phyloP scores from a whole-genome alignment of 2,888 invertebrate species.

The Oscheius sp. region DNA sequence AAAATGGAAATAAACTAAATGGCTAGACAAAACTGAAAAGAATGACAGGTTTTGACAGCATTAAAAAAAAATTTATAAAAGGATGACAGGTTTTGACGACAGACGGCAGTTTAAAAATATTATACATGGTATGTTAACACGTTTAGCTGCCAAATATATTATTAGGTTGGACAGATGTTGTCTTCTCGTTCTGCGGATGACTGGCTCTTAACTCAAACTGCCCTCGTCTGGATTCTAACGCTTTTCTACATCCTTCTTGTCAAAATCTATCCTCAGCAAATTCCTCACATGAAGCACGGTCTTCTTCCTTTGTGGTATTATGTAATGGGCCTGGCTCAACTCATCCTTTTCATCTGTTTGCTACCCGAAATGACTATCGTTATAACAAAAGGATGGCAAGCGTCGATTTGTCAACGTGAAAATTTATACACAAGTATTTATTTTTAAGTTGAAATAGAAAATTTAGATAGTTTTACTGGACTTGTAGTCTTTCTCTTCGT shows the following conservation, averaged over 20 bases:
- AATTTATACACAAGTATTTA: slow-evolving; percentile 35
- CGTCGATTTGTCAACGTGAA: slow-evolving; percentile 39
- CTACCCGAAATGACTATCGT: slow-evolving; percentile 38
- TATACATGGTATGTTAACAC: no score
- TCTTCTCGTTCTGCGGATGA: not conserved
- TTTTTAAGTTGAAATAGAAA: not conserved
- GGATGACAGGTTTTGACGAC: no score
- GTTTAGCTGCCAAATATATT: no score
- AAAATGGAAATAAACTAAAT: no score
- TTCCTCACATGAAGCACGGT: slow-evolving; percentile 34
- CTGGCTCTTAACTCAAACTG: slow-evolving; percentile 9
- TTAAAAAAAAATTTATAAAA: no score
- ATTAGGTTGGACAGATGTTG: no score
- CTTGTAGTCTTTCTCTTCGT: slow-evolving; percentile 39
- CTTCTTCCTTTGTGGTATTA: slow-evolving; percentile 41
- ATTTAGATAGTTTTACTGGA: not conserved
- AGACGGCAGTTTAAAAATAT: no score
- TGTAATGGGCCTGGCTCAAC: slow-evolving; percentile 37
- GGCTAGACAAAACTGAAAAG: no score
- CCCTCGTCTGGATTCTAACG: slow-evolving; percentile 12
- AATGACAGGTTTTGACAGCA: no score
- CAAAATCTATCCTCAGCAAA: slow-evolving; percentile 1
- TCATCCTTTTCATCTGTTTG: slow-evolving; percentile 31
- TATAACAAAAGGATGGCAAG: slow-evolving; percentile 39
- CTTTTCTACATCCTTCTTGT: slow-evolving; percentile 20